Percentiles rank a stretch among this genome's conserved stretches.
These are phyloP conservation scores for Heteromurus nitidus DNA, from an alignment of 2,888 invertebrate species.

Conservation along the genomic window DNA sequence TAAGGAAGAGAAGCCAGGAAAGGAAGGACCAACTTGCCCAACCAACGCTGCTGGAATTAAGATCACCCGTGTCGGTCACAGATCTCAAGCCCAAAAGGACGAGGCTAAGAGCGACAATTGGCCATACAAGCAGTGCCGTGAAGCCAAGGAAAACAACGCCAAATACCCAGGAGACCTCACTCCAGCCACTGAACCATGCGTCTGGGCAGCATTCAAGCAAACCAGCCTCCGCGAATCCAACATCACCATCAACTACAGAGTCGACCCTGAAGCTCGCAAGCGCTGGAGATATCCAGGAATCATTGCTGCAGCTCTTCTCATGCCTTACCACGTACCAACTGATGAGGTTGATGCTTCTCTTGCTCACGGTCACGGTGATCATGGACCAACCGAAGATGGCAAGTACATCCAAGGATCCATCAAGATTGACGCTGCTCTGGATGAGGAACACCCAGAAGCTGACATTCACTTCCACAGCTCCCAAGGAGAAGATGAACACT, in stretches of 20 bases:
- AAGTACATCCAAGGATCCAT: slow-evolving; percentile 68
- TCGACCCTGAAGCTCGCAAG: slow-evolving; percentile 72
- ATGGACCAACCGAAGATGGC: slow-evolving; percentile 66
- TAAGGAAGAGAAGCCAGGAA: slow-evolving; percentile 61
- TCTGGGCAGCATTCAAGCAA: slow-evolving; percentile 72
- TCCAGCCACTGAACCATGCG: slow-evolving; percentile 71
- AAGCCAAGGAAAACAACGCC: slow-evolving; percentile 55
- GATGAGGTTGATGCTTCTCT: slow-evolving; percentile 65
- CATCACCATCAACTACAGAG: slow-evolving; percentile 73
- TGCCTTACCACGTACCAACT: slow-evolving; percentile 71
- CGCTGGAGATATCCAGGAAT: slow-evolving; percentile 72
- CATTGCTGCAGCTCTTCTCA: slow-evolving; percentile 68
- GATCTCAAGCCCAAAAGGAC: slow-evolving; percentile 70
- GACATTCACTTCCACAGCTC: slow-evolving; percentile 73
- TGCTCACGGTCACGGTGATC: slow-evolving; percentile 60
- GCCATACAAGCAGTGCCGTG: slow-evolving; percentile 72
- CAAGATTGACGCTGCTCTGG: slow-evolving; percentile 66
- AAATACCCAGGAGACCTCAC: slow-evolving; percentile 69
- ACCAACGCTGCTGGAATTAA: slow-evolving; percentile 68
- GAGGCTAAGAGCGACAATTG: slow-evolving; percentile 65
- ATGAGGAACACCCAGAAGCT: slow-evolving; percentile 67
- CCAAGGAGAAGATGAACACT: slow-evolving; percentile 72
- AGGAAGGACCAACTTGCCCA: slow-evolving; percentile 69
- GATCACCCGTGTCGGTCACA: slow-evolving; percentile 67
- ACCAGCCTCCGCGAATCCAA: slow-evolving; percentile 72